Conservation (phyloP, 2,888 invertebrate species). For the Caenorhabditis imperialis region DNA sequence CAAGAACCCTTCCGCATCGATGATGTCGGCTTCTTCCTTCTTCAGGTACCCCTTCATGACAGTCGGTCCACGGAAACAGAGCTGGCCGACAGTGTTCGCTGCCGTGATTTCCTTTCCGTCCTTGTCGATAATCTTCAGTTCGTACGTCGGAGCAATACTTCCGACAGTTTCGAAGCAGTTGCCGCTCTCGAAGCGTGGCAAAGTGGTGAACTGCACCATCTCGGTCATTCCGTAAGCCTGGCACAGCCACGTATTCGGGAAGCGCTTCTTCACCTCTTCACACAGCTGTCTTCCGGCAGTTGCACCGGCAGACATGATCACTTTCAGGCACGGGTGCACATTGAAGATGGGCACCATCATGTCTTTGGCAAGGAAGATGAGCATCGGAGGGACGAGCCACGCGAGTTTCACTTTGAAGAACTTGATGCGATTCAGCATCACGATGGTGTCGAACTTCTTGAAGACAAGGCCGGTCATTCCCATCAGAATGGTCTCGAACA, state of each 20-base stretch:
- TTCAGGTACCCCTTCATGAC: conserved; percentile 63
- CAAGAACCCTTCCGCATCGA: conserved; percentile 56
- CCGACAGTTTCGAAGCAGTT: conserved; percentile 51
- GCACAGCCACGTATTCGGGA: conserved; percentile 60
- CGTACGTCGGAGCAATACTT: conserved; percentile 38
- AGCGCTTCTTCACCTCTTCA: conserved; percentile 62
- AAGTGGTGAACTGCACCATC: conserved; percentile 54
- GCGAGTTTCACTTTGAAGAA: conserved; percentile 62
- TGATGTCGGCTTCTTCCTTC: conserved; percentile 32
- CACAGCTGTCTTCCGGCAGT: conserved; percentile 67
- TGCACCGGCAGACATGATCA: conserved; percentile 83
- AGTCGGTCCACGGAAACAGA: conserved; percentile 61
- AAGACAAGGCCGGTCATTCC: conserved; percentile 72
- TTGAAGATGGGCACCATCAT: conserved; percentile 81
- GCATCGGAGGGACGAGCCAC: conserved; percentile 87
- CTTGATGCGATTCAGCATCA: conserved; percentile 65
- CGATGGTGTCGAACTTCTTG: conserved; percentile 67
- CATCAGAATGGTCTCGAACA: conserved; percentile 45
- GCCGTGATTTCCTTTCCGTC: conserved; percentile 23
- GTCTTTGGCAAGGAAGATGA: conserved; percentile 85
- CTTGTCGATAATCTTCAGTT: conserved; percentile 45
- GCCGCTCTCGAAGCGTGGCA: conserved; percentile 40
- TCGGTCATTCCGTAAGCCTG: conserved; percentile 58
- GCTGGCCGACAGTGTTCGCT: conserved; percentile 43
- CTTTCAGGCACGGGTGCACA: conserved; percentile 79